Percentiles rank a stretch among this genome's conserved stretches.
Conservation (phyloP, 2,113 vertebrate genomes). For the Hucho hucho region DNA sequence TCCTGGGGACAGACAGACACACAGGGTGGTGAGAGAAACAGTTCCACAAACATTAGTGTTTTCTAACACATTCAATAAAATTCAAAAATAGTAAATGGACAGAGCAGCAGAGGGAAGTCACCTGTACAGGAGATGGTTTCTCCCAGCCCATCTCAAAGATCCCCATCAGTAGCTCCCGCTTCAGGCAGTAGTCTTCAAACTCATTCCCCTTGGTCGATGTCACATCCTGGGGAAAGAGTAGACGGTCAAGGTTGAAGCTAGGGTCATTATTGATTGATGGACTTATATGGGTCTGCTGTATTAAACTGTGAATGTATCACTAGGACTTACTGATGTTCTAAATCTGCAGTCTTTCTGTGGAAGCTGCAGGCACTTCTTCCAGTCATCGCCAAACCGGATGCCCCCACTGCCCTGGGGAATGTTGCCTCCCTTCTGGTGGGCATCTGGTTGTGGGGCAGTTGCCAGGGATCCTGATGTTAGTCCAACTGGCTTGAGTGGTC, state of each 20-base stretch:
- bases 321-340: slow-evolving; percentile 64
- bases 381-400: slow-evolving; percentile 76
- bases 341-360: slow-evolving; percentile 70
- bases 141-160: slow-evolving; percentile 79
- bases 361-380: slow-evolving; percentile 73
- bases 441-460: slow-evolving; percentile 44
- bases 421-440: slow-evolving; percentile 53
- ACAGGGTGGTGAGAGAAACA: background rate
- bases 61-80: background rate
- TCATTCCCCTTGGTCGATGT: slow-evolving; percentile 75
- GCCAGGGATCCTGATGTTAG: slow-evolving; percentile 46
- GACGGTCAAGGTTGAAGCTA: background rate
- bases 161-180: slow-evolving; percentile 74
- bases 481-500: slow-evolving; percentile 52
- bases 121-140: slow-evolving; percentile 75
- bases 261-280: background rate
- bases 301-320: background rate
- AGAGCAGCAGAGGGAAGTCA: slow-evolving; percentile 22
- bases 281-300: too few relatives aligned
- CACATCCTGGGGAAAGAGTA: slow-evolving; percentile 63
- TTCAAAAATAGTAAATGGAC: background rate
- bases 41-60: too few relatives aligned
- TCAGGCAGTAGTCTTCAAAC: slow-evolving; percentile 77
- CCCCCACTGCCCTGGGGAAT: slow-evolving; percentile 64
- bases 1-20: slow-evolving; percentile 52